Percentiles rank a stretch among this genome's conserved stretches.
Conservation (phyloP, 2,797 vertebrate species). For the Spinus olivaceus region DNA sequence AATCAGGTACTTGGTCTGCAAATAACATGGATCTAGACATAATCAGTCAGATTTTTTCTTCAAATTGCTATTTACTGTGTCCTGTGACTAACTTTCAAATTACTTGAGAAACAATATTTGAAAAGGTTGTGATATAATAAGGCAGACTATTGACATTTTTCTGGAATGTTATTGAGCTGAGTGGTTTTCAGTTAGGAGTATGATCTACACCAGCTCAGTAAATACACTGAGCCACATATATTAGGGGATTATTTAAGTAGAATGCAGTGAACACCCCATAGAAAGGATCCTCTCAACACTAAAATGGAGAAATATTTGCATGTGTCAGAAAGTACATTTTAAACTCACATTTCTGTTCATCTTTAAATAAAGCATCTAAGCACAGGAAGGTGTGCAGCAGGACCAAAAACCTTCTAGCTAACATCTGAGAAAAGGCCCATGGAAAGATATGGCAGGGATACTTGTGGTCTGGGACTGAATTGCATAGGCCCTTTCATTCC, state of each 20-base stretch:
- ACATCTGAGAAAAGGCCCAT: not conserved
- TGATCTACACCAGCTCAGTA: not conserved
- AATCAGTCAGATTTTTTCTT: not conserved
- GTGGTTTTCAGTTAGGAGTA: not conserved
- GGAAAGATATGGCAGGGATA: not conserved
- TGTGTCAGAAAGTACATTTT: not conserved
- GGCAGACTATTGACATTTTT: not conserved
- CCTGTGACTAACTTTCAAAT: not conserved
- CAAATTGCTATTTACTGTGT: not conserved
- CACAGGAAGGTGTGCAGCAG: not conserved
- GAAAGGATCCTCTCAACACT: not conserved
- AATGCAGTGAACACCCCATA: not conserved
- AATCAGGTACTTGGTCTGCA: not conserved
- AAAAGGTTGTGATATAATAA: not conserved
- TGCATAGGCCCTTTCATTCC: not conserved
- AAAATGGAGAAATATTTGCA: not conserved
- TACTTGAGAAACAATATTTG: constrained; percentile 25
- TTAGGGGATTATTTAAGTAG: not conserved
- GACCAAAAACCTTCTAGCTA: not conserved
- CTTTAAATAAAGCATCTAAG: not conserved
- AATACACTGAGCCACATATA: rapidly evolving
- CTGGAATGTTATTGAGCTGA: not conserved
- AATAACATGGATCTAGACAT: not conserved
- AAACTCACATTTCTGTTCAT: not conserved
- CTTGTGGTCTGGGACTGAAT: not conserved